These are phyloP conservation scores for Cheilosia grossa DNA, from an alignment of 2,888 invertebrate genomes.

Conservation along the genomic window DNA sequence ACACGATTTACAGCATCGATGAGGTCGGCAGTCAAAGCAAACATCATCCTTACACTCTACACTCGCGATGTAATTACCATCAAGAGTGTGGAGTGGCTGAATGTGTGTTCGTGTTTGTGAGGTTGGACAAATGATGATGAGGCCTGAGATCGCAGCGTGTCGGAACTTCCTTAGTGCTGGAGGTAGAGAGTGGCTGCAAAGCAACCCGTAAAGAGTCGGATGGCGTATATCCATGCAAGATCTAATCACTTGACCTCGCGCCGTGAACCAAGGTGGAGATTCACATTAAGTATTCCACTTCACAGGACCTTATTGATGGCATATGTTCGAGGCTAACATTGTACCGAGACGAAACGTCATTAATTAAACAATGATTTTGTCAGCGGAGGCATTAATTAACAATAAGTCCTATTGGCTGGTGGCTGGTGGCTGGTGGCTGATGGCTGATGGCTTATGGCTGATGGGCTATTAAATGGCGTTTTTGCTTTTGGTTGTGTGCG, in stretches of 20 bases:
- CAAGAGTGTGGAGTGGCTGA: neutral
- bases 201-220: constrained; percentile 49
- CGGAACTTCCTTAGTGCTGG: constrained; percentile 26
- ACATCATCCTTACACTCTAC: constrained; percentile 61
- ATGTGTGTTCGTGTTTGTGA: constrained; percentile 22
- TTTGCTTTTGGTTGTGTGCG: constrained; percentile 9
- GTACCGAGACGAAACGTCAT: constrained; percentile 35
- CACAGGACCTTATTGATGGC: constrained; percentile 34
- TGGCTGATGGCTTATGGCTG: neutral
- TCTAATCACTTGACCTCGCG: constrained; percentile 67
- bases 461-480: constrained; percentile 48
- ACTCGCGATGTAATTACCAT: constrained; percentile 67
- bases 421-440: neutral
- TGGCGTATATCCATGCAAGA: constrained; percentile 47
- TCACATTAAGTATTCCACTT: constrained; percentile 8
- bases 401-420: constrained; percentile 28
- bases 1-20: constrained; percentile 72
- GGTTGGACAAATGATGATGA: constrained; percentile 71
- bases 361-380: constrained; percentile 69
- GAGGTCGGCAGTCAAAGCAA: constrained; percentile 73
- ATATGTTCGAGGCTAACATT: constrained; percentile 22
- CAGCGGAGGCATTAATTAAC: constrained; percentile 58
- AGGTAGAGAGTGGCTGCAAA: constrained; percentile 17
- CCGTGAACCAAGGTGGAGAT: constrained; percentile 34
- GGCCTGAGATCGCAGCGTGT: constrained; percentile 55